Conservation (phyloP, 2,797 vertebrate genomes). For the Macropus fuliginosus region DNA sequence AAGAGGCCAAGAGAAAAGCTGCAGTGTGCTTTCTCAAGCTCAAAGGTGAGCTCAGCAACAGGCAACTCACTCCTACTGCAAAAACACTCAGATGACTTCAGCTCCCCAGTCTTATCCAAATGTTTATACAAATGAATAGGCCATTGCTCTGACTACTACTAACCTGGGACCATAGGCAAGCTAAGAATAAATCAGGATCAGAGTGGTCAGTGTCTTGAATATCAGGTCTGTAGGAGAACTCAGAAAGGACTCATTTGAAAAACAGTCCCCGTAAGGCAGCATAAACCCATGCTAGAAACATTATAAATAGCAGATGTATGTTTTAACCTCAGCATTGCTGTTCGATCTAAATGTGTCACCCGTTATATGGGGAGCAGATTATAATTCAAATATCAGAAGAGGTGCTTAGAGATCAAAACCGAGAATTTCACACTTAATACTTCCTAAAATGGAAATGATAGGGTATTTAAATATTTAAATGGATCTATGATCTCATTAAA, state of each 20-base stretch:
- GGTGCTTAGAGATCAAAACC: slow-evolving; percentile 11
- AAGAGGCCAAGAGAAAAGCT: slow-evolving; percentile 65
- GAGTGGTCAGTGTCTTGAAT: slow-evolving; percentile 53
- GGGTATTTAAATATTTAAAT: background rate
- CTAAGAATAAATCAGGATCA: slow-evolving; percentile 70
- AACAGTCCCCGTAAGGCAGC: slow-evolving; percentile 41
- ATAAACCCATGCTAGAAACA: slow-evolving; percentile 45
- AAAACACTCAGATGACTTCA: slow-evolving; percentile 60
- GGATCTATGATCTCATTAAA: background rate
- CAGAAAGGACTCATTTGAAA: slow-evolving; percentile 61
- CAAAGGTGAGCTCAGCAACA: background rate
- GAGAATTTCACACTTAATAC: background rate
- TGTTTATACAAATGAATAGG: slow-evolving; percentile 69
- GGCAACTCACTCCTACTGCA: background rate
- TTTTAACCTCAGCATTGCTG: slow-evolving; percentile 23
- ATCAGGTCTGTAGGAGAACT: slow-evolving; percentile 21
- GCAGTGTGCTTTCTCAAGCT: slow-evolving; percentile 22
- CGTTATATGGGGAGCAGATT: slow-evolving; percentile 10
- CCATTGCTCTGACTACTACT: slow-evolving; percentile 56
- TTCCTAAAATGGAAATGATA: background rate
- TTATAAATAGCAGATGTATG: slow-evolving; percentile 30
- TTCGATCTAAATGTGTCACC: background rate
- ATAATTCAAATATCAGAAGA: background rate
- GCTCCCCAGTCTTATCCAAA: slow-evolving; percentile 70
- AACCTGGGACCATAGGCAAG: slow-evolving; percentile 47